These are phyloP conservation scores for Encarsia formosa DNA, from an alignment of 2,888 invertebrate genomes.

Conservation along the genomic window DNA sequence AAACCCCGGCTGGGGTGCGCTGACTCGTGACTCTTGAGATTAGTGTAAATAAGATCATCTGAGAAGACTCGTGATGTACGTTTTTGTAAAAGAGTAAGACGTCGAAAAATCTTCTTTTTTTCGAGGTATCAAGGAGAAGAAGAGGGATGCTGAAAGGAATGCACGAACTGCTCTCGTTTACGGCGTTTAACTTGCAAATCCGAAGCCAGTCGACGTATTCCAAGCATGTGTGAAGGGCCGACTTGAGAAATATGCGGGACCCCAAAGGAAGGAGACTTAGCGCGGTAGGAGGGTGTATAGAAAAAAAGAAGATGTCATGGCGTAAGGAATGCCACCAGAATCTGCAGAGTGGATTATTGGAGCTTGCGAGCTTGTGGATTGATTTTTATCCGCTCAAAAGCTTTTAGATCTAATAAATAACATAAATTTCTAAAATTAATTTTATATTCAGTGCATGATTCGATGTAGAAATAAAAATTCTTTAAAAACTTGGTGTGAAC, in stretches of 20 bases:
- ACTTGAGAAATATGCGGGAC: slow-evolving; percentile 24
- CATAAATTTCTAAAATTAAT: no score
- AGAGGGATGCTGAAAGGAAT: slow-evolving; percentile 27
- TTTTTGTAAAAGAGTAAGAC: no score
- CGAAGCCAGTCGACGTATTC: slow-evolving; percentile 36
- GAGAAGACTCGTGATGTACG: background rate
- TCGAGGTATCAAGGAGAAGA: slow-evolving; percentile 15
- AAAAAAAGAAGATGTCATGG: slow-evolving; percentile 3
- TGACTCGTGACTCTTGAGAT: background rate
- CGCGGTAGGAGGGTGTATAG: slow-evolving; percentile 12
- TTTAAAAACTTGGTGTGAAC: no score
- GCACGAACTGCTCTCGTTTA: slow-evolving; percentile 38
- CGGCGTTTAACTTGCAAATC: slow-evolving; percentile 47
- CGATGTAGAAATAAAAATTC: no score
- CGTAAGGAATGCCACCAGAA: no score
- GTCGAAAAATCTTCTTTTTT: background rate
- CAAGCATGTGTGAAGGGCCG: slow-evolving; percentile 39
- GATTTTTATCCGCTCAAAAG: no score
- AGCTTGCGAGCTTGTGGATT: no score
- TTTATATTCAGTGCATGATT: no score
- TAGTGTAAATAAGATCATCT: background rate
- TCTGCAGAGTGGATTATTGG: no score
- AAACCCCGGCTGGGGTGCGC: slow-evolving; percentile 6
- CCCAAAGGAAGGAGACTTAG: no score
- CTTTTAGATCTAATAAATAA: no score